Percentiles rank a stretch among this genome's conserved stretches.
phyloP scores from a whole-genome alignment of 2,888 invertebrate species.

The Mechanitis mazaeus region DNA sequence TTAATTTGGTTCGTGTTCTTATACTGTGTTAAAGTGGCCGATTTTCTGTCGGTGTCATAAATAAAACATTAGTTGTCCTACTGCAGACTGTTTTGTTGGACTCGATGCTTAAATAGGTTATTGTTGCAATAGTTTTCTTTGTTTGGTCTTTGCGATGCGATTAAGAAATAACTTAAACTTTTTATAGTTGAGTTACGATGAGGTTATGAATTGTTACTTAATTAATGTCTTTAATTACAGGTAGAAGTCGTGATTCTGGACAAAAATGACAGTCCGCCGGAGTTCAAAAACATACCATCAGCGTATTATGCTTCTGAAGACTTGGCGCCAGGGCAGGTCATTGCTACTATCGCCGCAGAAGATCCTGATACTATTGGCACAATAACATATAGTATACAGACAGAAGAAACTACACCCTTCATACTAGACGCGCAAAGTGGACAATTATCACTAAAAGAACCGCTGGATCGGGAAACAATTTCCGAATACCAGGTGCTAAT shows the following conservation, averaged over 20 bases:
- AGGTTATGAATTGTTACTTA: neutral
- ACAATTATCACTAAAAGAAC: conserved; percentile 83
- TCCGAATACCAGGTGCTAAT: conserved; percentile 87
- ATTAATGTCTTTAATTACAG: conserved; percentile 75
- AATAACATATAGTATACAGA: conserved; percentile 83
- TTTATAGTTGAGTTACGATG: neutral
- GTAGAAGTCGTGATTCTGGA: conserved; percentile 90
- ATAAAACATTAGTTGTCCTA: conserved; percentile 61
- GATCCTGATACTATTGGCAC: conserved; percentile 91
- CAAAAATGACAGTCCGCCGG: conserved; percentile 96
- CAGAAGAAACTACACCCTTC: conserved; percentile 82
- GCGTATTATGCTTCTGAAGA: conserved; percentile 90
- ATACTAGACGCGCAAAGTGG: conserved; percentile 83
- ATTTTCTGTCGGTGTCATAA: conserved; percentile 66
- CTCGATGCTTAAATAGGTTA: conserved; percentile 52
- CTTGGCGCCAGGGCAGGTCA: conserved; percentile 85
- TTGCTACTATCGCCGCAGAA: conserved; percentile 85
- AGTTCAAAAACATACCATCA: conserved; percentile 84
- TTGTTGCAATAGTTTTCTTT: conserved; percentile 38
- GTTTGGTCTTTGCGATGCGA: conserved; percentile 12
- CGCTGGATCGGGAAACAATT: conserved; percentile 89
- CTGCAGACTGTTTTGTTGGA: conserved; percentile 50
- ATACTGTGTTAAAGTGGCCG: conserved; percentile 64
- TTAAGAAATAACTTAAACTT: conserved; percentile 14
- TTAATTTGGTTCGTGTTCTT: conserved; percentile 70